Percentiles rank a stretch among this genome's conserved stretches.
Conservation (phyloP, 1,140 invertebrate species). For the Drosophila murphyi region DNA sequence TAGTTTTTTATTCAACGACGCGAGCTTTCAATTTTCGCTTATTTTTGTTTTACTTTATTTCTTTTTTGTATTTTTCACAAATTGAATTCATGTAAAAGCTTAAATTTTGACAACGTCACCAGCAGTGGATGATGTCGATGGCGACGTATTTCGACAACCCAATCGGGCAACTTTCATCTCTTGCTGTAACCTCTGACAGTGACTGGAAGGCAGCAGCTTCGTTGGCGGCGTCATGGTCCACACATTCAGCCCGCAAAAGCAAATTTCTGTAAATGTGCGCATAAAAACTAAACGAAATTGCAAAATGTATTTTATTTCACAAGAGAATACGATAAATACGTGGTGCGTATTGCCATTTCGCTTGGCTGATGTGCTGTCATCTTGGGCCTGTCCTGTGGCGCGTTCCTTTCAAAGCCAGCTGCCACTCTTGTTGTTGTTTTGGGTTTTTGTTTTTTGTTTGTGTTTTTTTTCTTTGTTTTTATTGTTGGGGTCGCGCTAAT, state of each 20-base stretch:
- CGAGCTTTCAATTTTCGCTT: too few species aligned
- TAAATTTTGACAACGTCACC: conserved; percentile 47
- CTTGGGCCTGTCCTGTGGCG: conserved; percentile 42
- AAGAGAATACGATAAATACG: neutral
- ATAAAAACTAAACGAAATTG: conserved; percentile 77
- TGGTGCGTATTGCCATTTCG: conserved; percentile 5
- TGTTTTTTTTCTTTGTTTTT: neutral
- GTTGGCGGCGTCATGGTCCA: conserved; percentile 46
- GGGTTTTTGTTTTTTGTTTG: too few species aligned
- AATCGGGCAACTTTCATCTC: neutral
- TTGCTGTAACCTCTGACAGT: neutral
- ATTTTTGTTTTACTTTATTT: neutral
- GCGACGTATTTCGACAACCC: conserved; percentile 27
- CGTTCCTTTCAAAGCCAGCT: conserved; percentile 54
- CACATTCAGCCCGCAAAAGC: conserved; percentile 54
- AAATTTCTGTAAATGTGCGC: conserved; percentile 74
- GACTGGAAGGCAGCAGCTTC: neutral
- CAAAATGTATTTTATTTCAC: conserved; percentile 54
- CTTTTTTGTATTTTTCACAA: conserved; percentile 35
- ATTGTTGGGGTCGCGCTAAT: conserved; percentile 55
- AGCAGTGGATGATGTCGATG: conserved; percentile 50
- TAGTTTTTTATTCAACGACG: too few species aligned
- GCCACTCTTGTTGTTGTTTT: conserved; percentile 14
- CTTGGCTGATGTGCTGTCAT: conserved; percentile 38
- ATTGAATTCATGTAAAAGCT: conserved; percentile 61